Evolutionary conservation across 2,797 vertebrate genomes (phyloP), one percentile per base, ranked within the genome.

Genomic region (Falco columbarius): DNA sequence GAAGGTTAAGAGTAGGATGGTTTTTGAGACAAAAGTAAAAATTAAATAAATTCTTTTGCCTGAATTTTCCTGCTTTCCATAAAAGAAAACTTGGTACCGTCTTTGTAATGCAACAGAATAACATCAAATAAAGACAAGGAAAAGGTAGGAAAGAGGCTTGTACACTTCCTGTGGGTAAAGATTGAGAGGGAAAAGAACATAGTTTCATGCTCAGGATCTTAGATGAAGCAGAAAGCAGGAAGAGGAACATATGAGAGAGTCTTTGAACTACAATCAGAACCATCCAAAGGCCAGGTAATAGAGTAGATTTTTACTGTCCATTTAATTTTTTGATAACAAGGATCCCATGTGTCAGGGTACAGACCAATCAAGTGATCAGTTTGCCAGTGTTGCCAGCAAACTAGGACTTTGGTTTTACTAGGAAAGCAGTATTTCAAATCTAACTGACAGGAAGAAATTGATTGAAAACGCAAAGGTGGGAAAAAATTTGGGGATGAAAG

Each of bases 111-210:
- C 40, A 80, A 85, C 49, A 76, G 58, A 87, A 74, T 22, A 85
- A 1, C 36, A 51, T 74, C 52, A 91, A 73, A 92, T 40, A 85
- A 82, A 91, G 73, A 77, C 52, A 42, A 92, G 34, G 8, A 86
- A 89, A 88, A 62, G 3, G 10, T 3, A 79, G 9, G 38, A 89
- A 86, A 79, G 77, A 92, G 29, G 15, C 34, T 75, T 77, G 61
- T 80, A 55, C 22, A 10, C 29, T 71, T 1, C 42, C 49, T 72
- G 68, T 84, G 63, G 26, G 20, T 85, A 23, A 91, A 94, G 89
- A 87, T 92, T 49, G 87, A 87, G 95, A 91, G 21, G 23, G 9
- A 19, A 40, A 96, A 56, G 75, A 82, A 67, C n/a, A 87, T 26
- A 49, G 38, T 55, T 82, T 90, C 72, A 40, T 83, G 36, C 16